Base-by-base conservation (phyloP, 37 sponge, comb jelly and placozoan species). In the Diacarnus erythraeanus region DNA sequence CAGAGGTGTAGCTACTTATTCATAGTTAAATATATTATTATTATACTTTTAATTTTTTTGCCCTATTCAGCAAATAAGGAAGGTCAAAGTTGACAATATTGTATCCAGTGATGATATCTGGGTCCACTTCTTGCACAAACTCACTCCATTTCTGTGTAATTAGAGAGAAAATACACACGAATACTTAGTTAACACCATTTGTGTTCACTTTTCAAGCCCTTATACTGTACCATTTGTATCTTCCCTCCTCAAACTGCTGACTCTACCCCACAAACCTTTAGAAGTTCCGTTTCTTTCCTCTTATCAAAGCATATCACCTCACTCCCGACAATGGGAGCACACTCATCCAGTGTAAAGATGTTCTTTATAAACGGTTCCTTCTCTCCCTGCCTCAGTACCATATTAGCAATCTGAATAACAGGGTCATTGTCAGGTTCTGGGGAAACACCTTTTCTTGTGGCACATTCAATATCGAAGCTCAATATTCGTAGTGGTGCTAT, bases 401-500 rank as follows among this genome's bases (percentile, higher is more conserved):
- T 91, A 76, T 95, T 95, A 69, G 99, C 99, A 41, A 98, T 98
- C 89, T 98, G 99, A 35, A 98, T 98, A 34, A 98, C 94, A 39
- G 90, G 76, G 43, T 98, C 99, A 15, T 86, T 74, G 29, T 93
- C 89, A 38, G 99, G 83, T 78, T 95, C 99, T 0, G 99, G 99
- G 63, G 94, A 98, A 18, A 98, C 76, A 20, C 96, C 99, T 74
- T 98, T 95, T 64, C 96, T 47, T 6, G 87, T 90, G 1, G 96
- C 87, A 80, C 99, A 98, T 82, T 95, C 96, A 41, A 98, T 98
- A 63, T 98, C 99, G 77, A 98, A 98, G 60, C 99, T 98, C 44
- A 98, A 77, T 12, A 98, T 89, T 21, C 99, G 64, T 18, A 93
- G 54, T 4, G 99, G 99, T 12, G 96, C 96, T 30, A 98, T 87